Conservation (phyloP, 64 coral and sea anemone species). For the Catalaphyllia jardinei region DNA sequence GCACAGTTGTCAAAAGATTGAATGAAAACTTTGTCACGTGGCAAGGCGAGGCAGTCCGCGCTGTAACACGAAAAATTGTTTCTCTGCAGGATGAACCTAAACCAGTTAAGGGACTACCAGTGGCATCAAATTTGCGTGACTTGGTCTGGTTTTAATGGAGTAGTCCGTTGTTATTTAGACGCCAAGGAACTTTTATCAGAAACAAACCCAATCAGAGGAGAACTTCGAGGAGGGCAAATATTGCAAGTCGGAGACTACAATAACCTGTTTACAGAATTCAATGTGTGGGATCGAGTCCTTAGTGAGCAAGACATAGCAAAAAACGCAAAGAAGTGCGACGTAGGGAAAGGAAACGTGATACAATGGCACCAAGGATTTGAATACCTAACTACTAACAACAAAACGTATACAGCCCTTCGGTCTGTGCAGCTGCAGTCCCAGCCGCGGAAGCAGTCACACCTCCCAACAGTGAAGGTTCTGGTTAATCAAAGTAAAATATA, state of each 20-base stretch:
- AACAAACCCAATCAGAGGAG: not conserved
- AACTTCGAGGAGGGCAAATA: not conserved
- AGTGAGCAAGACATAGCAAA: not conserved
- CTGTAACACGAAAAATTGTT: not conserved
- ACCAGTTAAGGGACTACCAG: not conserved
- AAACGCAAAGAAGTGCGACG: not conserved
- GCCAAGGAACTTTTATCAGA: not conserved
- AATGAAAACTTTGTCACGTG: no score
- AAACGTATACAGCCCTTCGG: not conserved
- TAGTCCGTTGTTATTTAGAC: not conserved
- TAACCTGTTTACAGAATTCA: not conserved
- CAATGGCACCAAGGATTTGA: conserved; percentile 4
- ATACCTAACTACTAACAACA: not conserved
- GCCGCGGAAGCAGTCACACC: not conserved
- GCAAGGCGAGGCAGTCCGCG: not conserved
- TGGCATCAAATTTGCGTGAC: conserved; percentile 9
- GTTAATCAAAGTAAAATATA: no score
- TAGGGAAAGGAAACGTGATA: not conserved
- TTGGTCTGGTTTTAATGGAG: not conserved
- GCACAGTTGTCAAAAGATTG: no score
- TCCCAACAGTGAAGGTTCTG: no score
- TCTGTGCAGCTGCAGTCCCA: not conserved
- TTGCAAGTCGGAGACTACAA: not conserved
- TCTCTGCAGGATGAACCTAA: not conserved
- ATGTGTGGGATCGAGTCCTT: conserved; percentile 14